Base-by-base conservation (phyloP, 1,140 invertebrate genomes). In the Sarcophaga peregrina region DNA sequence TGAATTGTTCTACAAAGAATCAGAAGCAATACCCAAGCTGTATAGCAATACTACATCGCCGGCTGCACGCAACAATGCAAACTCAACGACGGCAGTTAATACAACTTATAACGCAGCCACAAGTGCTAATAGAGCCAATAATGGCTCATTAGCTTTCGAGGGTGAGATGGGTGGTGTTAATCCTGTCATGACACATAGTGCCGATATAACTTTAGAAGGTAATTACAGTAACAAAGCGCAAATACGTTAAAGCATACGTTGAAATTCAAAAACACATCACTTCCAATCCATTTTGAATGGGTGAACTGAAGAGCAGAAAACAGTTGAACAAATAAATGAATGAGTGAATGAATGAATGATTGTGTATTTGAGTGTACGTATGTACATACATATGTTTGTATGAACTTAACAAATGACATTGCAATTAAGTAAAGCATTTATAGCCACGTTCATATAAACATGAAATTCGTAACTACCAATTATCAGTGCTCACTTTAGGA, bases 1-100 rank as follows among this genome's bases (percentile, higher is more conserved):
- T 84, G 91, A 92, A 83, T 85, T 87, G 58, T 89, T 86, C 76
- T 90, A 90, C 83, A 90, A 89, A 80, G 89, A 90, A 86, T 90
- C 89, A 7, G 89, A 90, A 83, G 89, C 89, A 3, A 89, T 90
- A 84, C 89, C 89, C 9, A 90, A 90, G 74, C 83, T 90, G 0
- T 87, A 87, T 25, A 88, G 87, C 82, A 90, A 90, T 20, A 85
- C 85, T 45, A 90, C 87, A 3, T 82, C 83, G 4, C 82, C 37
- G 52, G 52, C 75, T n/a, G 75, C 76, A 62, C n/a, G 78, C 50
- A 48, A 76, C 37, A 81, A 81, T 62, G 76, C 62, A 11, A 68
- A 15, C 46, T 81, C 78, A 46, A 48, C 46, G 62, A 81, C 73
- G 46, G 20, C 45, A 54, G 72, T 47, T 76, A 83, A 80, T 81